A percentile compares a stretch with the other conserved stretches of the same genome.
These are phyloP conservation scores for Tricholaema leucomelas DNA, from an alignment of 2,113 vertebrate genomes.

Conservation along the genomic window DNA sequence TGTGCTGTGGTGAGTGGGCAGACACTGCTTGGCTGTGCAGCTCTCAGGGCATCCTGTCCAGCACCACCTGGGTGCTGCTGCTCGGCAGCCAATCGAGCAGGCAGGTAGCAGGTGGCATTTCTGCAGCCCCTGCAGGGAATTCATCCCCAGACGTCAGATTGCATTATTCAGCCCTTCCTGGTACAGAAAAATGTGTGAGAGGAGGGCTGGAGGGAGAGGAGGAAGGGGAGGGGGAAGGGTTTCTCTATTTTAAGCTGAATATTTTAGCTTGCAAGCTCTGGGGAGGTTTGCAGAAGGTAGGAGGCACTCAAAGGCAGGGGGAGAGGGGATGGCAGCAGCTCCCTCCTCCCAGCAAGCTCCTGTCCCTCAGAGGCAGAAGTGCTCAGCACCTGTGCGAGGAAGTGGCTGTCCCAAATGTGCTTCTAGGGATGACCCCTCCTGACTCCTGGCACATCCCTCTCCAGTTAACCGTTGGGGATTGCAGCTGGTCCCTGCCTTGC, in stretches of 20 bases:
- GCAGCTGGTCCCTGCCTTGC: background rate
- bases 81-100: slow-evolving; percentile 1
- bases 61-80: background rate
- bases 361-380: background rate
- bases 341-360: background rate
- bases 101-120: slow-evolving; percentile 59
- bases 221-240: background rate
- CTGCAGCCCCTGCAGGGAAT: slow-evolving; percentile 21
- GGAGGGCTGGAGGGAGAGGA: background rate
- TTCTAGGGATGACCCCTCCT: background rate
- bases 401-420: background rate
- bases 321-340: background rate
- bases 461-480: background rate
- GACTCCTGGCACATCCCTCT: background rate
- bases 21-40: background rate
- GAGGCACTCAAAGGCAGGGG: background rate
- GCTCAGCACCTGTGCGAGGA: background rate
- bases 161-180: background rate
- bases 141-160: slow-evolving; percentile 16
- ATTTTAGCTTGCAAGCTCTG: background rate
- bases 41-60: background rate
- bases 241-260: background rate
- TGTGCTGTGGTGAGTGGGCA: background rate
- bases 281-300: background rate
- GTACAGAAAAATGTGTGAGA: slow-evolving; percentile 6